Percentiles rank a stretch among this genome's conserved stretches.
phyloP scores from a whole-genome alignment of 2,797 vertebrate species.

The Poecilia gillii region DNA sequence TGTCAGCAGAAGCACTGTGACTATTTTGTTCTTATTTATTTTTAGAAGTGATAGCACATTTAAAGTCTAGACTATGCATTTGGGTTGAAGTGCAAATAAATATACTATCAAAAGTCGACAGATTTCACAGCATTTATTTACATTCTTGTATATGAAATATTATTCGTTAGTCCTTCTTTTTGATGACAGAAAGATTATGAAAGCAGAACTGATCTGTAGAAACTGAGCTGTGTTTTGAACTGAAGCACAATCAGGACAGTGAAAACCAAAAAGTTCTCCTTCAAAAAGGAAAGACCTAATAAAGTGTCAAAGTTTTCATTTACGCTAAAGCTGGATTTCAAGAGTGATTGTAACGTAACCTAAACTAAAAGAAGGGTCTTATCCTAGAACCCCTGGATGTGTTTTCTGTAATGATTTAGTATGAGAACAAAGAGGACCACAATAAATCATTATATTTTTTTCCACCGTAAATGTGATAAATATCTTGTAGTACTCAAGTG shows the following conservation, averaged over 20 bases:
- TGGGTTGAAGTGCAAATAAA: neutral
- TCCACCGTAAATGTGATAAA: neutral
- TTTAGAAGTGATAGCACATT: neutral
- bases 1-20: neutral
- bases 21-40: neutral
- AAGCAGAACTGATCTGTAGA: neutral
- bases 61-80: neutral
- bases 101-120: too few species aligned
- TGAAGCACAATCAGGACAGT: neutral
- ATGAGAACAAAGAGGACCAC: neutral
- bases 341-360: neutral
- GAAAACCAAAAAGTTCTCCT: neutral
- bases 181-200: neutral
- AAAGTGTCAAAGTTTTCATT: neutral
- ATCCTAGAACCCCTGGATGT: neutral
- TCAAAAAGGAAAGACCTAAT: neutral
- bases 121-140: neutral
- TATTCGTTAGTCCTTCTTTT: neutral
- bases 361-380: neutral
- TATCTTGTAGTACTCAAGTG: neutral
- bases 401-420: neutral
- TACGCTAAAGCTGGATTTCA: neutral
- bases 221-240: neutral
- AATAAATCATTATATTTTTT: neutral
- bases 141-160: neutral